Conservation (phyloP, 2,888 invertebrate species). For the Phrixothrix hirtus region DNA sequence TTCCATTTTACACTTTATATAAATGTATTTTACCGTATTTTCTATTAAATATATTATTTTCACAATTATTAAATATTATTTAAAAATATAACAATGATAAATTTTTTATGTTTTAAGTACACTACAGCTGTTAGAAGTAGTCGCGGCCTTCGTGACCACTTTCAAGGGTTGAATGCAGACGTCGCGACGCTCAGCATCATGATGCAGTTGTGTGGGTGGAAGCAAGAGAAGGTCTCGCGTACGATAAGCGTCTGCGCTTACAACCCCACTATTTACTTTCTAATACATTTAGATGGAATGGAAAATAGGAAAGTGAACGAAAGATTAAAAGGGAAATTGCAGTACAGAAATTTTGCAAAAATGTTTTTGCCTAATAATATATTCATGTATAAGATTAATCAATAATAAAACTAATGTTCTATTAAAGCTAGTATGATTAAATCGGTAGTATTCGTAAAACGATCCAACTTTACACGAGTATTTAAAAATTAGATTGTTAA, state of each 20-base stretch:
- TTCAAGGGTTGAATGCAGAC: conserved; percentile 37
- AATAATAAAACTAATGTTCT: no score
- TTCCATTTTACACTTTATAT: conserved; percentile 1
- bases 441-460: no score
- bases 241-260: conserved; percentile 40
- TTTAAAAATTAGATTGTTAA: no score
- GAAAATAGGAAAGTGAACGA: conserved; percentile 27
- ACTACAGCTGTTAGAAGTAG: conserved; percentile 13
- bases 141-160: conserved; percentile 32
- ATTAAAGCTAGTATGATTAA: no score
- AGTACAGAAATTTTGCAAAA: conserved; percentile 14
- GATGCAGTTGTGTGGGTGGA: conserved; percentile 42
- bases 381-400: no score
- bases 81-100: no score
- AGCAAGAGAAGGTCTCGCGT: conserved; percentile 34
- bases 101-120: conserved; percentile 1
- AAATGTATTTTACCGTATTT: conserved; percentile 3
- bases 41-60: conserved; percentile 1
- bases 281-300: conserved; percentile 13
- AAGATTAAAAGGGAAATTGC: conserved; percentile 27
- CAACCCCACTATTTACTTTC: conserved; percentile 23
- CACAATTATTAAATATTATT: no score
- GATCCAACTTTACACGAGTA: no score
- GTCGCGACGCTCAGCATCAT: conserved; percentile 42
- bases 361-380: conserved; percentile 10